Percentiles rank a stretch among this genome's conserved stretches.
These are phyloP conservation scores for Pseudococcus jackbeardsleyi DNA, from an alignment of 2,888 invertebrate genomes.

Conservation along the genomic window DNA sequence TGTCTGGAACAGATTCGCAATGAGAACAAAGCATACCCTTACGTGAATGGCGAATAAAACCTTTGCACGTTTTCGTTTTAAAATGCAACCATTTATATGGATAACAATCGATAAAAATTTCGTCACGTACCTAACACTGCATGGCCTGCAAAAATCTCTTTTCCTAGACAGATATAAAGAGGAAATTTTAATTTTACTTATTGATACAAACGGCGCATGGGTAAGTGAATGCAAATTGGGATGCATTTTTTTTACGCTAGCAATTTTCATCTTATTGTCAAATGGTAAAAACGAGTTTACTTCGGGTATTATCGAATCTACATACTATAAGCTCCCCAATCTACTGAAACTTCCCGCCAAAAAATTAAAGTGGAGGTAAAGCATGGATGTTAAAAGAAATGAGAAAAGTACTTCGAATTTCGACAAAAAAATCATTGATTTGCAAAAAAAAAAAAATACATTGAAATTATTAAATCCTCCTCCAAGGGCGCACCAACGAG, in stretches of 20 bases:
- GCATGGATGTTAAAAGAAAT: too few species aligned
- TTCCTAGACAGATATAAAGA: neutral
- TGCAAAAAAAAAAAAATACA: too few species aligned
- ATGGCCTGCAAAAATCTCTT: neutral
- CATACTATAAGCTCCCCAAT: too few species aligned
- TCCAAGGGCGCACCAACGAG: too few species aligned
- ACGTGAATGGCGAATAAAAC: neutral
- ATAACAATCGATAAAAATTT: slow-evolving; percentile 9
- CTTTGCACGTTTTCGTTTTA: slow-evolving; percentile 25
- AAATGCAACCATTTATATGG: slow-evolving; percentile 20
- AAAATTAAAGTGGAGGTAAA: too few species aligned
- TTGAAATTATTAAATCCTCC: too few species aligned
- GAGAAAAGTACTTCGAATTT: too few species aligned
- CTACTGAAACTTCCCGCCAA: too few species aligned
- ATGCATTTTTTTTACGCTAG: neutral
- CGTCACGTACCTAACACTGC: neutral
- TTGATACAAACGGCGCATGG: neutral
- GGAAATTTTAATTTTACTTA: neutral
- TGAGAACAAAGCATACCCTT: neutral
- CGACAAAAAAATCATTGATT: too few species aligned
- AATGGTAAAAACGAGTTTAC: too few species aligned
- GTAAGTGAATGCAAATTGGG: neutral
- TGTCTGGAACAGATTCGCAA: slow-evolving; percentile 15
- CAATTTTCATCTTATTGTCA: too few species aligned
- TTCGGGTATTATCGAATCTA: too few species aligned